Conservation (phyloP, 2,888 invertebrate species). For the Reticulitermes lucifugus region DNA sequence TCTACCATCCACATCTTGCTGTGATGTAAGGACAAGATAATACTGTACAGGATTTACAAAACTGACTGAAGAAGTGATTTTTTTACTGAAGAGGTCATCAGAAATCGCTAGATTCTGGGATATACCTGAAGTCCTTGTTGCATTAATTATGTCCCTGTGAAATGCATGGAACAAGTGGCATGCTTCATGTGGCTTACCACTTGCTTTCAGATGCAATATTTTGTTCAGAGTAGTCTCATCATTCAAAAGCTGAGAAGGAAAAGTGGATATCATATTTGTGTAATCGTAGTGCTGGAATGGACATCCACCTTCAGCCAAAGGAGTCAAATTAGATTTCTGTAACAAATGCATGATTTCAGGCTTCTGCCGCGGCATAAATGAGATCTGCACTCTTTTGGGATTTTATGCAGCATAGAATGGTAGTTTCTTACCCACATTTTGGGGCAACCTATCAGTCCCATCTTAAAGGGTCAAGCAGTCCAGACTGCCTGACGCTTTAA, state of each 20-base stretch:
- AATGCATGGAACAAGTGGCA: constrained; percentile 23
- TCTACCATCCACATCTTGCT: not conserved
- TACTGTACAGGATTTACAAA: constrained; percentile 21
- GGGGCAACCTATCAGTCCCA: no score
- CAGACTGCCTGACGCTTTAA: no score
- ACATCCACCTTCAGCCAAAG: constrained; percentile 71
- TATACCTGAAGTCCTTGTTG: not conserved
- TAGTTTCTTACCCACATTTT: no score
- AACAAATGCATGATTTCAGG: constrained; percentile 40
- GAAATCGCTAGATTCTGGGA: no score
- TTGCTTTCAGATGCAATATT: constrained; percentile 22
- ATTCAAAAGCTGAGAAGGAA: not conserved
- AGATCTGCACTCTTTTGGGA: no score
- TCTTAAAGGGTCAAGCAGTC: no score
- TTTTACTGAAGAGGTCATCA: no score
- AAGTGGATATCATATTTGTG: constrained; percentile 59
- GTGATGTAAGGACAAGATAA: not conserved
- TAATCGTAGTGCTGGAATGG: constrained; percentile 72
- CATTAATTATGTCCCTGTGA: not conserved
- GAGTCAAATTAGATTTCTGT: constrained; percentile 61
- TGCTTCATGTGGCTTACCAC: constrained; percentile 30
- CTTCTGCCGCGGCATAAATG: no score
- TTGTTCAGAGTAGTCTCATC: not conserved
- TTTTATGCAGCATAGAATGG: no score
- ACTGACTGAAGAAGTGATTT: not conserved